Conservation (phyloP, 2,888 invertebrate species). For the Eucera pruinosa region DNA sequence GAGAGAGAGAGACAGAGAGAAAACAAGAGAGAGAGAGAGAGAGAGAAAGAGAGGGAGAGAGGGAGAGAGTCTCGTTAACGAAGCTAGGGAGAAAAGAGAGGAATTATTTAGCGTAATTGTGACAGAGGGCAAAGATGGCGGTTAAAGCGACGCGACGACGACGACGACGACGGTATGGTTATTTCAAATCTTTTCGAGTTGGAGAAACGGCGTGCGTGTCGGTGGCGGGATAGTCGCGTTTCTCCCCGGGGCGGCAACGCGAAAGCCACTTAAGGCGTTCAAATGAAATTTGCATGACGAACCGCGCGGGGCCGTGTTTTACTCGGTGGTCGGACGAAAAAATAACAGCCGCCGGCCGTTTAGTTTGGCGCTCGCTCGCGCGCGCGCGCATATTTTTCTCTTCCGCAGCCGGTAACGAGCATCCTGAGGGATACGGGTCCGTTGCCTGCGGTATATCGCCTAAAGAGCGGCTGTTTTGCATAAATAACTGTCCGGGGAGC, state of each 20-base stretch:
- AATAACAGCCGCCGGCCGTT: conserved; percentile 67
- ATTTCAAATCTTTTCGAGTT: conserved; percentile 43
- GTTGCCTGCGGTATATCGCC: conserved; percentile 50
- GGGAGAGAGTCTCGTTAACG: too few species aligned
- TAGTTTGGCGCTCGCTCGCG: conserved; percentile 38
- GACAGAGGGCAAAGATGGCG: too few species aligned
- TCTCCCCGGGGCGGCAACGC: background rate
- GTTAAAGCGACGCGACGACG: too few species aligned
- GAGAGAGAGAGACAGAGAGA: too few species aligned
- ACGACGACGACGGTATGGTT: too few species aligned
- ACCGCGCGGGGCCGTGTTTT: conserved; percentile 54
- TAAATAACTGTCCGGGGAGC: conserved; percentile 65
- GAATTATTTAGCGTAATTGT: conserved; percentile 32
- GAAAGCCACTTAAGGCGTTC: conserved; percentile 61
- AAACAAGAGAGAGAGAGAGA: too few species aligned
- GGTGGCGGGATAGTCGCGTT: conserved; percentile 45
- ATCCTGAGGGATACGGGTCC: conserved; percentile 58
- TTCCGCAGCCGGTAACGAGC: conserved; percentile 55
- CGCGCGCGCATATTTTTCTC: conserved; percentile 51
- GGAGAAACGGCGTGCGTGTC: conserved; percentile 30
- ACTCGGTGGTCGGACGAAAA: conserved; percentile 53
- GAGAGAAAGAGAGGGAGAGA: too few species aligned
- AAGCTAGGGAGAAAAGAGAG: background rate
- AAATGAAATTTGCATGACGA: conserved; percentile 72
- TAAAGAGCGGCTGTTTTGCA: conserved; percentile 67